Percentiles rank a stretch among this genome's conserved stretches.
phyloP scores from a whole-genome alignment of 2,888 invertebrate genomes.

The Dioctria linearis region DNA sequence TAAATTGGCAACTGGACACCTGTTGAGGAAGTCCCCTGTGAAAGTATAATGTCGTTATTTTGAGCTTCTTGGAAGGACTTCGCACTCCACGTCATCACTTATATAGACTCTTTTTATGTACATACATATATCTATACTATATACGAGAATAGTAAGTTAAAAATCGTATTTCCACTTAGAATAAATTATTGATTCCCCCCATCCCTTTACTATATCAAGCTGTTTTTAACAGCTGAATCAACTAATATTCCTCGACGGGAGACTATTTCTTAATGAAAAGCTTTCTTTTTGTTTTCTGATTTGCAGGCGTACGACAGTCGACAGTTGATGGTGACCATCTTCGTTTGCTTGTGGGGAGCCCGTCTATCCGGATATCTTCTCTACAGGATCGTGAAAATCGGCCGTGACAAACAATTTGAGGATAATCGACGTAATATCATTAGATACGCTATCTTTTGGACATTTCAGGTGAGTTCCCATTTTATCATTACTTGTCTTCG shows the following conservation, averaged over 20 bases:
- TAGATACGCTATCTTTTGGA: slow-evolving; percentile 93
- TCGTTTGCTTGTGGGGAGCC: slow-evolving; percentile 90
- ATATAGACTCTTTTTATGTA: neutral
- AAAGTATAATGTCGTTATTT: slow-evolving; percentile 24
- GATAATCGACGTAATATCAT: slow-evolving; percentile 89
- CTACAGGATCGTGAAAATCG: slow-evolving; percentile 89
- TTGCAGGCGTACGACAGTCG: slow-evolving; percentile 85
- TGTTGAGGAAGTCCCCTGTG: slow-evolving; percentile 18
- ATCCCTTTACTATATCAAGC: neutral
- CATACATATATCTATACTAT: no score
- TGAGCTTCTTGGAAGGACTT: neutral
- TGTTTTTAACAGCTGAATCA: neutral
- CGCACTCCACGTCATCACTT: neutral
- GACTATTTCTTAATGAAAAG: slow-evolving; percentile 27
- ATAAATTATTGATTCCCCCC: slow-evolving; percentile 35
- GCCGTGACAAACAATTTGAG: slow-evolving; percentile 91
- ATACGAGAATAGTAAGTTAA: no score
- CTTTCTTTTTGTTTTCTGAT: slow-evolving; percentile 58
- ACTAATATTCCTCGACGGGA: slow-evolving; percentile 20
- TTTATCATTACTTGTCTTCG: slow-evolving; percentile 1
- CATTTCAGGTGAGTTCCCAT: slow-evolving; percentile 81
- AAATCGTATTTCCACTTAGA: slow-evolving; percentile 13
- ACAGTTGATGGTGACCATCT: slow-evolving; percentile 91
- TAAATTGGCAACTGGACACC: slow-evolving; percentile 34
- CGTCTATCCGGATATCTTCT: slow-evolving; percentile 89